Evolutionary conservation across 2,888 invertebrate genomes (phyloP).

Genomic region (Cantharis nigra): DNA sequence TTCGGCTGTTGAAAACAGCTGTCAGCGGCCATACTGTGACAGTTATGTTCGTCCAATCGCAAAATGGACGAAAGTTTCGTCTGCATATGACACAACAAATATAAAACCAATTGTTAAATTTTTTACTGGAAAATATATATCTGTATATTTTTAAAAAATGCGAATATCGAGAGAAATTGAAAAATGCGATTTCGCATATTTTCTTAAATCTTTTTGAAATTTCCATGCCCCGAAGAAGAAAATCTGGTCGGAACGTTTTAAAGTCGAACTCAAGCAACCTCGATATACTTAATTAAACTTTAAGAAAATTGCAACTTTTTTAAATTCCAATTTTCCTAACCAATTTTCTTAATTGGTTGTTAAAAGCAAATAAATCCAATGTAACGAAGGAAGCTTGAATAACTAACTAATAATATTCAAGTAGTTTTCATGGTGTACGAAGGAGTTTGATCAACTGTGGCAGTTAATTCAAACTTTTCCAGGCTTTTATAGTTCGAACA

Average conservation of each 20-base stretch:
- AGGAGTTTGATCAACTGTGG: not conserved
- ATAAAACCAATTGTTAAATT: not conserved
- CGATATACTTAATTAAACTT: not conserved
- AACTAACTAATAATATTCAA: not conserved
- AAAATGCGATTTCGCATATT: not conserved
- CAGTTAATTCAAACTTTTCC: not conserved
- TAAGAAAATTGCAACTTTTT: not conserved
- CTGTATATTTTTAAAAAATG: not conserved
- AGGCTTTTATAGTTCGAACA: not conserved
- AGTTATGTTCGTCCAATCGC: conserved; percentile 21
- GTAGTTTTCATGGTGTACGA: not conserved
- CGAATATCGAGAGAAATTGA: not conserved
- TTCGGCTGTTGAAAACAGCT: conserved; percentile 36
- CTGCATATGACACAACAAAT: conserved; percentile 18
- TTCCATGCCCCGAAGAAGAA: not conserved
- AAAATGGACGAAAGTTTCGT: conserved; percentile 20
- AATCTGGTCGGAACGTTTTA: not conserved
- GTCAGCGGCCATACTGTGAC: conserved; percentile 32
- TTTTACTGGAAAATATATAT: not conserved
- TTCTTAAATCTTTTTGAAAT: not conserved
- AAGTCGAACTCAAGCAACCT: not conserved
- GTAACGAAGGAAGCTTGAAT: not conserved
- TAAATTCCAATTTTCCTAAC: not conserved
- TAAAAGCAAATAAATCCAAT: not conserved
- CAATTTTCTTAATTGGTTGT: not conserved